Percentiles rank a stretch among this genome's conserved stretches.
Evolutionary conservation across 2,888 invertebrate species (phyloP).

Genomic region (Tiliacea aurago): DNA sequence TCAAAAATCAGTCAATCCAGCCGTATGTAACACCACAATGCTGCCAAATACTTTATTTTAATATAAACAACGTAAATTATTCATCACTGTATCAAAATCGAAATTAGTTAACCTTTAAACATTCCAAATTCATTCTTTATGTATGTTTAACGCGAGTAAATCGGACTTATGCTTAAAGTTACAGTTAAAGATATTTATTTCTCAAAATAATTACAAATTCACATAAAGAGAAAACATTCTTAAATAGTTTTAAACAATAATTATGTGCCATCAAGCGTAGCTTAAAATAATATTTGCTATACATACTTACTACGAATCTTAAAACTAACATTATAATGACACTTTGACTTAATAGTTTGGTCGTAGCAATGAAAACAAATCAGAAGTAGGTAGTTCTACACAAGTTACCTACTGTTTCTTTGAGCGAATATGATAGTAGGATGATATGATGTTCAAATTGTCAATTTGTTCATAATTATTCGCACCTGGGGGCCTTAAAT

Average conservation of each 20-base stretch:
- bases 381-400: no score
- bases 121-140: slow-evolving; percentile 11
- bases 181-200: no score
- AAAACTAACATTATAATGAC: no score
- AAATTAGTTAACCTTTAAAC: slow-evolving; percentile 40
- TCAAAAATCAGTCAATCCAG: not conserved
- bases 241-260: no score
- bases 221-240: no score
- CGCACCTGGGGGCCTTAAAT: slow-evolving; percentile 37
- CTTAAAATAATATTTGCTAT: no score
- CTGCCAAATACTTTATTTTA: not conserved
- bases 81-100: slow-evolving; percentile 18
- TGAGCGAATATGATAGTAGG: not conserved
- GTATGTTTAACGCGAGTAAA: not conserved
- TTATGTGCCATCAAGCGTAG: no score
- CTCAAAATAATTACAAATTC: no score
- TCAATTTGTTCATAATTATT: slow-evolving; percentile 68
- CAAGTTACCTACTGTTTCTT: not conserved
- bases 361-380: no score
- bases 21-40: not conserved
- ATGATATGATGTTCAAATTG: slow-evolving; percentile 59
- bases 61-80: slow-evolving; percentile 3
- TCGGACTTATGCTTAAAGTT: not conserved
- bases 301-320: no score
- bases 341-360: no score